These are phyloP conservation scores for Melanerpes formicivorus DNA, from an alignment of 2,113 vertebrate species.

Conservation along the genomic window DNA sequence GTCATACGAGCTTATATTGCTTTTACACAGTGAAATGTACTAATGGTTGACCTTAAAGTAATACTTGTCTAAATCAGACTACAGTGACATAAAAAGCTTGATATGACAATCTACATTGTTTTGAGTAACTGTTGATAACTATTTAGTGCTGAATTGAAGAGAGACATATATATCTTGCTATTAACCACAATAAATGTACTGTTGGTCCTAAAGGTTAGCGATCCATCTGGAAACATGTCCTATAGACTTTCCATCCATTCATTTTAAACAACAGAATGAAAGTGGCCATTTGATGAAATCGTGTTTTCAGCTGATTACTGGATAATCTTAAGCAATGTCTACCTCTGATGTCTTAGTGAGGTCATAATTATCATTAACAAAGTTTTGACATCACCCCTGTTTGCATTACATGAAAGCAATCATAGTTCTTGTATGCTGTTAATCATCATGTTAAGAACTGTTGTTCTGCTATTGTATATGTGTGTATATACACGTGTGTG, in stretches of 20 bases:
- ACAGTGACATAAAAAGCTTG: not conserved
- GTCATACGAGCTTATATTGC: not conserved
- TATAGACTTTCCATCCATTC: not conserved
- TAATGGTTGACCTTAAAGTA: slow-evolving; percentile 4
- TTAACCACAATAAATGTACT: not conserved
- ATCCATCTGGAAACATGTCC: not conserved
- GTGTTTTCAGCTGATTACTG: not conserved
- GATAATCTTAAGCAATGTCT: not conserved
- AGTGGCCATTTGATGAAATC: not conserved
- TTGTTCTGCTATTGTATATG: not conserved
- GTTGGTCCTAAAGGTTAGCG: not conserved
- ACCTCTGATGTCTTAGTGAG: not conserved
- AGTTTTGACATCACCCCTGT: not conserved
- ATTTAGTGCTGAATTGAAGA: not conserved
- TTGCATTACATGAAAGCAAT: not conserved
- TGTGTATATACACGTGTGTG: not conserved
- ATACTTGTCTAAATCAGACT: not conserved
- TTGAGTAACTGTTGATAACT: not conserved
- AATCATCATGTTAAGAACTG: not conserved
- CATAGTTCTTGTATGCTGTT: not conserved
- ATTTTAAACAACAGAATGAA: not conserved
- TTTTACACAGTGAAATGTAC: not conserved
- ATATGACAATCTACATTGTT: not conserved
- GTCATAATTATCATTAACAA: not conserved
- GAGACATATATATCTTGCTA: not conserved